Conservation (phyloP, 2,113 vertebrate genomes). For the Nestor notabilis region DNA sequence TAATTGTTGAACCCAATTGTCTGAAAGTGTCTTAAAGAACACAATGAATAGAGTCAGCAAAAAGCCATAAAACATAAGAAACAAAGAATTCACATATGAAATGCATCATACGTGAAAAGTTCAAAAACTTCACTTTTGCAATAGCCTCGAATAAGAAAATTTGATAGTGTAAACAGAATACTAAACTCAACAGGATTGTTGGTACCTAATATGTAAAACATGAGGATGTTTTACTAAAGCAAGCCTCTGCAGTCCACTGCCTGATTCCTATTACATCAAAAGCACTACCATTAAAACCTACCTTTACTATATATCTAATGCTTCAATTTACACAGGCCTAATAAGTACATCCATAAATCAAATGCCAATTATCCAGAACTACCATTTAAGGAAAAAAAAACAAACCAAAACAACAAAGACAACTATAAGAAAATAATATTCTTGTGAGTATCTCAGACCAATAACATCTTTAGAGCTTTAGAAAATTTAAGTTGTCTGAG, state of each 20-base stretch:
- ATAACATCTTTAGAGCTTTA: not conserved
- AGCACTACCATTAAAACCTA: not conserved
- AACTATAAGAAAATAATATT: not conserved
- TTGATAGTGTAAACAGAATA: not conserved
- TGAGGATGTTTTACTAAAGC: not conserved
- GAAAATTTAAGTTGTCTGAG: not conserved
- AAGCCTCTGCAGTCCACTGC: not conserved
- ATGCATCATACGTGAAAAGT: not conserved
- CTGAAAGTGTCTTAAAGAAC: not conserved
- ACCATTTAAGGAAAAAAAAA: not conserved
- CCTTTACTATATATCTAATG: not conserved
- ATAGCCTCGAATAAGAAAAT: not conserved
- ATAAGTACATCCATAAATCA: not conserved
- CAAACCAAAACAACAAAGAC: no score
- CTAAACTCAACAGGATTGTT: not conserved
- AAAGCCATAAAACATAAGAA: not conserved
- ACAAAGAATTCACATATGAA: not conserved
- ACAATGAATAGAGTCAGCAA: not conserved
- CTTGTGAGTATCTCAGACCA: not conserved
- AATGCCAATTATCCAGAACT: not conserved
- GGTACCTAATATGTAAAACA: not conserved
- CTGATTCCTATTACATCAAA: not conserved
- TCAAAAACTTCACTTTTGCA: not conserved
- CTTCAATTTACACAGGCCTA: not conserved
- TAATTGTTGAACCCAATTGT: not conserved